These are phyloP conservation scores for Loripinus fragilis DNA, from an alignment of 2,888 invertebrate species.

Conservation along the genomic window DNA sequence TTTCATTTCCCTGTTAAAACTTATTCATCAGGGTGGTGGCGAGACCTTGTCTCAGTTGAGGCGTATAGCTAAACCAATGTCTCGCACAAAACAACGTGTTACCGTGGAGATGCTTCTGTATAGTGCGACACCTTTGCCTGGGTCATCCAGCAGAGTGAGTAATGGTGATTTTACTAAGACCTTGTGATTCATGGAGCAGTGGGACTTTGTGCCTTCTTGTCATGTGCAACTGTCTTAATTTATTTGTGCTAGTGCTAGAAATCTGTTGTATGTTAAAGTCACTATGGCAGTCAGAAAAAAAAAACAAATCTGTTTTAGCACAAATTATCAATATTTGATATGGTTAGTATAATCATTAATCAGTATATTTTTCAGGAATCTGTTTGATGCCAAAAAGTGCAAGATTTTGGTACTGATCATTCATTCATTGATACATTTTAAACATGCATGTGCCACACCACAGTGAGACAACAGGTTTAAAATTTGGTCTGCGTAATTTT, in stretches of 20 bases:
- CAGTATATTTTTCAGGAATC: no score
- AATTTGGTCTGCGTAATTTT: no score
- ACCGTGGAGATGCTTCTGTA: slow-evolving; percentile 56
- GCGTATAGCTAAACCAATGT: slow-evolving; percentile 53
- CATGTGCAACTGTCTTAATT: not conserved
- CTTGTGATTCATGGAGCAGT: not conserved
- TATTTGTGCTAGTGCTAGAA: not conserved
- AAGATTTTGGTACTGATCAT: no score
- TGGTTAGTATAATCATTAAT: no score
- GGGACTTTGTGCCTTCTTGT: not conserved
- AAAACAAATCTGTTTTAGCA: no score
- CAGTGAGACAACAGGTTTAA: no score
- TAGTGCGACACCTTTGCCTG: slow-evolving; percentile 57
- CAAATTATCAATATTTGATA: no score
- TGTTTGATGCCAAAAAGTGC: no score
- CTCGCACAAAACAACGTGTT: slow-evolving; percentile 28
- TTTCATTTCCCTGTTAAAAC: not conserved
- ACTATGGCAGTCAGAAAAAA: no score
- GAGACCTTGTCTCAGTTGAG: slow-evolving; percentile 48
- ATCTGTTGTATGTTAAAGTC: not conserved
- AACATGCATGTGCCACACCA: no score
- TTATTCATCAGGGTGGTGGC: slow-evolving; percentile 6
- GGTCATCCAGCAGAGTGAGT: slow-evolving; percentile 57
- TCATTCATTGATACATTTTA: no score
- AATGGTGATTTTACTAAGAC: not conserved